phyloP scores from a whole-genome alignment of 2,888 invertebrate genomes.

The Gortyna flavago region DNA sequence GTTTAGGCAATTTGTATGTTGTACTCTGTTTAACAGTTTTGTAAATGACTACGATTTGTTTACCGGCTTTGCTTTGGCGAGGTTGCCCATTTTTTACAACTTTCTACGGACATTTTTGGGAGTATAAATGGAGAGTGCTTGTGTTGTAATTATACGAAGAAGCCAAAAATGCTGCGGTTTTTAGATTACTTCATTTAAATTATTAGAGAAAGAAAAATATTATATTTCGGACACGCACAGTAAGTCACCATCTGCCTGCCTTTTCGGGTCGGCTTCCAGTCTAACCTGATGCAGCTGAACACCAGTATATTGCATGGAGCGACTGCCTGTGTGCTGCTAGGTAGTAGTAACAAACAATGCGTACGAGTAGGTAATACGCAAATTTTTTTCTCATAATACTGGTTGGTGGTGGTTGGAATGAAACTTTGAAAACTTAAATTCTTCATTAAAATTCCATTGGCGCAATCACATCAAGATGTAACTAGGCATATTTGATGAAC shows the following conservation, averaged over 20 bases:
- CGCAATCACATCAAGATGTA: background rate
- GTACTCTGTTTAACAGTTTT: conserved; percentile 40
- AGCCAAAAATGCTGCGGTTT: conserved; percentile 24
- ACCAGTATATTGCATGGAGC: background rate
- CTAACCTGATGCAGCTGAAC: background rate
- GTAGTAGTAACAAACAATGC: too few species aligned
- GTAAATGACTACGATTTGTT: conserved; percentile 56
- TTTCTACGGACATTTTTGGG: conserved; percentile 33
- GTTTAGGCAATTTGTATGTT: conserved; percentile 51
- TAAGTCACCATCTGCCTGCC: background rate
- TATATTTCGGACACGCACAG: too few species aligned
- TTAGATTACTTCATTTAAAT: too few species aligned
- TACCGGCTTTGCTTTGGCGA: conserved; percentile 32
- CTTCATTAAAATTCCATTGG: background rate
- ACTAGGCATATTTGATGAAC: too few species aligned
- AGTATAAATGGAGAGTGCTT: conserved; percentile 25
- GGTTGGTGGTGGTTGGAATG: too few species aligned
- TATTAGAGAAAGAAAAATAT: background rate
- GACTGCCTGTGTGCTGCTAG: too few species aligned
- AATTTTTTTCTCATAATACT: background rate
- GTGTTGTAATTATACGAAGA: conserved; percentile 27
- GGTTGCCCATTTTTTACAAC: conserved; percentile 25
- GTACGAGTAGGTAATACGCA: background rate
- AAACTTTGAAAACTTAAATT: background rate
- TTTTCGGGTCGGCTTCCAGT: background rate